Evolutionary conservation across 2,888 invertebrate species (phyloP).

Genomic region (Nysson spinosus): DNA sequence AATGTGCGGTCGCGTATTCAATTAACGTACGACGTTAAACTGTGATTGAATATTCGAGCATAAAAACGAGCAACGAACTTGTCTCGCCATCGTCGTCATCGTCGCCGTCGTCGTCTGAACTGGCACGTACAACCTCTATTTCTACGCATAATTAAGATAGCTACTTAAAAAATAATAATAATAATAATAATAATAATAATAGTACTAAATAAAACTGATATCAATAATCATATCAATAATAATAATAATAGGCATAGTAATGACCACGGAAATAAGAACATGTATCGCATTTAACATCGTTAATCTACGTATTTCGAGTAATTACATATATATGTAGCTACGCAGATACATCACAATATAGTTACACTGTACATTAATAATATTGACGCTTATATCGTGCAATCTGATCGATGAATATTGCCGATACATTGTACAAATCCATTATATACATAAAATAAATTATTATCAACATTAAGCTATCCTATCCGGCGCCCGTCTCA

Average conservation of each 20-base stretch:
- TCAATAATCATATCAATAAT: slow-evolving; percentile 47
- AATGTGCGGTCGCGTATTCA: slow-evolving; percentile 22
- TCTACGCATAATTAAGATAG: slow-evolving; percentile 62
- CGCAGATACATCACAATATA: slow-evolving; percentile 77
- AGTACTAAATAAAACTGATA: slow-evolving; percentile 53
- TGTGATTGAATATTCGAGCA: slow-evolving; percentile 59
- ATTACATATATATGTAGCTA: slow-evolving; percentile 69
- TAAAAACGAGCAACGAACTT: slow-evolving; percentile 55
- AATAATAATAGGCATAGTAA: slow-evolving; percentile 56
- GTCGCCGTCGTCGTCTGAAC: slow-evolving; percentile 52
- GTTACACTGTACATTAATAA: slow-evolving; percentile 77
- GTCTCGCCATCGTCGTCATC: slow-evolving; percentile 33
- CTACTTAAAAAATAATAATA: slow-evolving; percentile 50
- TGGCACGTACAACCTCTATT: slow-evolving; percentile 70
- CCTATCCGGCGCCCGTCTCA: slow-evolving; percentile 64
- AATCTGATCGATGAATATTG: slow-evolving; percentile 55
- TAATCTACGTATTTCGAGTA: slow-evolving; percentile 58
- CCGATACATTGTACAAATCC: slow-evolving; percentile 73
- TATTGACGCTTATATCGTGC: slow-evolving; percentile 65
- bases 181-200: slow-evolving; percentile 52
- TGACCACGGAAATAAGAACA: slow-evolving; percentile 59
- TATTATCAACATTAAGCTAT: slow-evolving; percentile 77
- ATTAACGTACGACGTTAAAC: slow-evolving; percentile 32
- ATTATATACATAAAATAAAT: slow-evolving; percentile 77
- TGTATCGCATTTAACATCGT: slow-evolving; percentile 56